These are phyloP conservation scores for Lochmaea crataegi DNA, from an alignment of 2,888 invertebrate species.

Conservation along the genomic window DNA sequence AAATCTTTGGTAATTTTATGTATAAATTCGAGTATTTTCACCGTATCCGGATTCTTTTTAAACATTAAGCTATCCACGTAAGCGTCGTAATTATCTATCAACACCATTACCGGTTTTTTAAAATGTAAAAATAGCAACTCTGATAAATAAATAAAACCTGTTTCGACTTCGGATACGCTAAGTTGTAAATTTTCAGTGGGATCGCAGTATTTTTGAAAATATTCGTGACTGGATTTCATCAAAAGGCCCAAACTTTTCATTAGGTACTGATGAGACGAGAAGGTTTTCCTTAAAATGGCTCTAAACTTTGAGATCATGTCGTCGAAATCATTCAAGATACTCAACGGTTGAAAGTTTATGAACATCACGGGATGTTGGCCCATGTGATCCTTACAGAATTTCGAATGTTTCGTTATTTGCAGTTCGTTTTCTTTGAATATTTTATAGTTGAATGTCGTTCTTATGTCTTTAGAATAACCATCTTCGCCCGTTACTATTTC, in stretches of 20 bases:
- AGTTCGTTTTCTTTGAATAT: conserved; percentile 19
- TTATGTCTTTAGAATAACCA: conserved; percentile 16
- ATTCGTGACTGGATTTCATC: conserved; percentile 25
- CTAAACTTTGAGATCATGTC: conserved; percentile 24
- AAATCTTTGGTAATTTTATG: conserved; percentile 18
- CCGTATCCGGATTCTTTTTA: conserved; percentile 19
- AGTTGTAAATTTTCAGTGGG: conserved; percentile 12
- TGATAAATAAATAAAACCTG: conserved; percentile 27
- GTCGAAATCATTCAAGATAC: conserved; percentile 6
- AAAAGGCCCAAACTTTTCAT: conserved; percentile 26
- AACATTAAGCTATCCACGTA: conserved; percentile 31
- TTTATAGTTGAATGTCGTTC: conserved; percentile 26
- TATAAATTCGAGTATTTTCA: conserved; percentile 26
- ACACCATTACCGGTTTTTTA: conserved; percentile 19
- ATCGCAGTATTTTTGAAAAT: conserved; percentile 30
- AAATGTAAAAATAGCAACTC: conserved; percentile 30
- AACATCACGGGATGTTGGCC: conserved; percentile 29
- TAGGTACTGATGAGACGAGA: conserved; percentile 17
- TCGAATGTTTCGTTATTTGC: conserved; percentile 18
- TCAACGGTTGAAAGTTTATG: conserved; percentile 27
- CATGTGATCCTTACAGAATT: conserved; percentile 29
- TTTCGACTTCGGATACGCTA: conserved; percentile 17
- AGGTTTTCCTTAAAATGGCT: conserved; percentile 19
- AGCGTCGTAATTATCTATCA: conserved; percentile 31
- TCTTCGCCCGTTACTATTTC: conserved; percentile 25